Evolutionary conservation across 2,888 invertebrate species (phyloP).

Genomic region (Linnaemya tessellans): DNA sequence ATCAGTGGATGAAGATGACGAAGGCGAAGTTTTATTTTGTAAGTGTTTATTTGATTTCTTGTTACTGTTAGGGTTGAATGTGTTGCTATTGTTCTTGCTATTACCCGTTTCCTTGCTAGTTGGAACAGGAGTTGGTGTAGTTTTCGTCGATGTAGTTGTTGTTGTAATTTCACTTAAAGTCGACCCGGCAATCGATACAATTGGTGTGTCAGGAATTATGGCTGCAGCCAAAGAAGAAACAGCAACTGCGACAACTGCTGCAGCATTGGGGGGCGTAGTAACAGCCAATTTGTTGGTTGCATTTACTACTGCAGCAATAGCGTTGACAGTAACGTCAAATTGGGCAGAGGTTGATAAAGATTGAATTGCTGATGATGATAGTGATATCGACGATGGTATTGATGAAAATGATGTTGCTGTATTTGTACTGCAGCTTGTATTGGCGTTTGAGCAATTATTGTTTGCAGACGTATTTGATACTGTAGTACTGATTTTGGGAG

Average conservation of each 20-base stretch:
- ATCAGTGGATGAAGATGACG: constrained; percentile 1
- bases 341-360: constrained; percentile 62
- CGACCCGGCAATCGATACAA: constrained; percentile 80
- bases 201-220: constrained; percentile 79
- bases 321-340: constrained; percentile 65
- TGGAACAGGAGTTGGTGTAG: constrained; percentile 78
- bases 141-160: constrained; percentile 80
- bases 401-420: constrained; percentile 57
- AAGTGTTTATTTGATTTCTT: constrained; percentile 60
- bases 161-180: constrained; percentile 80
- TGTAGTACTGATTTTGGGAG: constrained; percentile 59
- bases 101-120: constrained; percentile 53
- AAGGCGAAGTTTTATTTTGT: constrained; percentile 32
- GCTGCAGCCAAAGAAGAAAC: constrained; percentile 73
- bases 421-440: constrained; percentile 45
- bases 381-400: constrained; percentile 50
- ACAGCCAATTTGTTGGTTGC: constrained; percentile 56
- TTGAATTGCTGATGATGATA: constrained; percentile 57
- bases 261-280: constrained; percentile 69
- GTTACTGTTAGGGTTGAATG: constrained; percentile 26
- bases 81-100: constrained; percentile 35
- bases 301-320: constrained; percentile 68
- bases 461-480: constrained; percentile 51
- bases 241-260: constrained; percentile 73
- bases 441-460: constrained; percentile 37